These are phyloP conservation scores for Psilanteris sp. DNA, from an alignment of 1,140 invertebrate species.

Conservation along the genomic window DNA sequence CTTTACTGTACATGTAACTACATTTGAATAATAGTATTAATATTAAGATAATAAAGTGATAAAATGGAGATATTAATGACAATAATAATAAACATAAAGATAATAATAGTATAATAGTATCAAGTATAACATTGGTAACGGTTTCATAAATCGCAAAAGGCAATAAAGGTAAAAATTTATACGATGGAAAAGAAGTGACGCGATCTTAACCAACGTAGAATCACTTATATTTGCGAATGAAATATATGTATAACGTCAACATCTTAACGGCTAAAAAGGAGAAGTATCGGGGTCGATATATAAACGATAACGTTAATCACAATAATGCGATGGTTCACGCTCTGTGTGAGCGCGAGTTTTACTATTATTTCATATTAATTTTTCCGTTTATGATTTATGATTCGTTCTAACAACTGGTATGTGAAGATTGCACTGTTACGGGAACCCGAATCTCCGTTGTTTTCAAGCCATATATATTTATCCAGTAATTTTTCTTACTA, in stretches of 20 bases:
- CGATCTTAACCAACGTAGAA: slow-evolving; percentile 69
- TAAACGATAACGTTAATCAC: slow-evolving; percentile 79
- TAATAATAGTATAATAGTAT: slow-evolving; percentile 65
- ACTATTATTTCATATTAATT: slow-evolving; percentile 43
- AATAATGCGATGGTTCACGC: slow-evolving; percentile 74
- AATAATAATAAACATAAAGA: slow-evolving; percentile 61
- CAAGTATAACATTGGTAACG: slow-evolving; percentile 76
- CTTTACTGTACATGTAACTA: slow-evolving; percentile 62
- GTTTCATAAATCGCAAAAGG: slow-evolving; percentile 67
- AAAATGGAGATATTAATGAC: slow-evolving; percentile 60
- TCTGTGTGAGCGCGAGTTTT: slow-evolving; percentile 48
- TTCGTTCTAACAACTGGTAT: slow-evolving; percentile 77
- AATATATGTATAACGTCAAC: slow-evolving; percentile 78
- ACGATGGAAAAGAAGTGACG: slow-evolving; percentile 61
- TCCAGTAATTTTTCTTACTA: slow-evolving; percentile 31
- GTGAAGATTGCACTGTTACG: slow-evolving; percentile 78
- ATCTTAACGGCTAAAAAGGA: slow-evolving; percentile 76
- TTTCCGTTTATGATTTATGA: slow-evolving; percentile 71
- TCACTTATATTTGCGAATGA: slow-evolving; percentile 69
- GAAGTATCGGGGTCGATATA: slow-evolving; percentile 75
- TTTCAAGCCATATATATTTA: slow-evolving; percentile 21
- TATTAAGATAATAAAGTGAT: slow-evolving; percentile 64
- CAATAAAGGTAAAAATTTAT: slow-evolving; percentile 64
- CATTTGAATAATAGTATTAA: slow-evolving; percentile 60
- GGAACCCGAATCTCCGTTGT: slow-evolving; percentile 65